These are phyloP conservation scores for Ascidia mentula DNA, from an alignment of 23 tunicate genomes.

Conservation along the genomic window DNA sequence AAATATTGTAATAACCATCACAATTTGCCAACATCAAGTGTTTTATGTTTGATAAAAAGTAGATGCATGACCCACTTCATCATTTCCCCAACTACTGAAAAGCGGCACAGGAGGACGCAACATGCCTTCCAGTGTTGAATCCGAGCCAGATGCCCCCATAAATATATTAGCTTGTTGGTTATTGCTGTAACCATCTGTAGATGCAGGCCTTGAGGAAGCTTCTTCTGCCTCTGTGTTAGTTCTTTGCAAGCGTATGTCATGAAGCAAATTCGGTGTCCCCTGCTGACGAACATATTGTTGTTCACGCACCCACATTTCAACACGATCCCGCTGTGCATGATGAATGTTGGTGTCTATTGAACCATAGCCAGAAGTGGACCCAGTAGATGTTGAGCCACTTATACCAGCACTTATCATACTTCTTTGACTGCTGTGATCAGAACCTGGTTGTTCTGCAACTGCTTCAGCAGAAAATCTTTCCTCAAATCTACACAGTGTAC, in stretches of 20 bases:
- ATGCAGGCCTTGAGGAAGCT: background rate
- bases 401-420: slow-evolving; percentile 86
- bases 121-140: slow-evolving; percentile 16
- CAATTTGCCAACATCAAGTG: background rate
- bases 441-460: slow-evolving; percentile 36
- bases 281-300: slow-evolving; percentile 87
- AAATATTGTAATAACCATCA: background rate
- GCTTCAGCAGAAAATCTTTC: slow-evolving; percentile 25
- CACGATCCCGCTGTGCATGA: slow-evolving; percentile 64
- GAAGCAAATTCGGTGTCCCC: slow-evolving; percentile 5
- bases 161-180: background rate
- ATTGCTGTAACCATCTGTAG: background rate
- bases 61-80: slow-evolving; percentile 12
- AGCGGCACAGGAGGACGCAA: slow-evolving; percentile 86
- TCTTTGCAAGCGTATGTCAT: slow-evolving; percentile 2
- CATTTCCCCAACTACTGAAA: slow-evolving; percentile 82
- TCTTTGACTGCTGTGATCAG: slow-evolving; percentile 75
- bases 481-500: slow-evolving; percentile 33
- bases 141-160: background rate
- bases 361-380: slow-evolving; percentile 89
- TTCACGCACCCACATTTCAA: slow-evolving; percentile 88
- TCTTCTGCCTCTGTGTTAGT: slow-evolving; percentile 3
- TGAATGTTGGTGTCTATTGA: slow-evolving; percentile 67
- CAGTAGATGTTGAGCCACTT: slow-evolving; percentile 76
- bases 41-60: background rate